These are phyloP conservation scores for Ursus arctos DNA, from an alignment of 2,113 vertebrate genomes.

Conservation along the genomic window DNA sequence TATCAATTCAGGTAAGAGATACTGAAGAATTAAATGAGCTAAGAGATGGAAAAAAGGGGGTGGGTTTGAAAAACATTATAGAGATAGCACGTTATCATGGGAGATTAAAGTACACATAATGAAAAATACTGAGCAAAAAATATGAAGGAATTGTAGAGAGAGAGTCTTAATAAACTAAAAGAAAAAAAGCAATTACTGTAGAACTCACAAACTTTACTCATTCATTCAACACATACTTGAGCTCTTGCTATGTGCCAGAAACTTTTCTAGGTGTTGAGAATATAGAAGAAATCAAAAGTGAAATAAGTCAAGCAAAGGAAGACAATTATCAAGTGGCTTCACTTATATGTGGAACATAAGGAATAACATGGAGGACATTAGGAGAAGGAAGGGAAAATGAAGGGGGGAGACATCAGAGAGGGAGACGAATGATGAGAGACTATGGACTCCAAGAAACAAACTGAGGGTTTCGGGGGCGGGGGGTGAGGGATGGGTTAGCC, in stretches of 20 bases:
- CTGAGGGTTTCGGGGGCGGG: too few species aligned
- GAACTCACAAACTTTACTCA: not conserved
- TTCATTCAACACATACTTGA: not conserved
- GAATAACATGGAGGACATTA: too few species aligned
- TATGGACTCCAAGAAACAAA: too few species aligned
- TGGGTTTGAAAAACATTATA: not conserved
- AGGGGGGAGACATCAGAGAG: too few species aligned
- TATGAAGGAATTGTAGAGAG: not conserved
- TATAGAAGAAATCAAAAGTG: not conserved
- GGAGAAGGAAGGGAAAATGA: too few species aligned
- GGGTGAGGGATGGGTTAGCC: too few species aligned
- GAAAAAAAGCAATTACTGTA: not conserved
- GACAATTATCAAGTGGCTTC: too few species aligned
- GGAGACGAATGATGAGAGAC: too few species aligned
- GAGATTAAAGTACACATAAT: not conserved
- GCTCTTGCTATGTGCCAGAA: not conserved
- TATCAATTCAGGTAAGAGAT: not conserved
- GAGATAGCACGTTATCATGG: not conserved
- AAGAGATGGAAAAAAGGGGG: not conserved
- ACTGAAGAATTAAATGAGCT: not conserved
- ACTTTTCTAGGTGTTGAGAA: not conserved
- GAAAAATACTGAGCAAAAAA: conserved; percentile 16
- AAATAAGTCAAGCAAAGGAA: too few species aligned
- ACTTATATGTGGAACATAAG: too few species aligned
- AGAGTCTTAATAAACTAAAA: not conserved